phyloP scores from a whole-genome alignment of 2,888 invertebrate genomes.

The Euzetes globulus region DNA sequence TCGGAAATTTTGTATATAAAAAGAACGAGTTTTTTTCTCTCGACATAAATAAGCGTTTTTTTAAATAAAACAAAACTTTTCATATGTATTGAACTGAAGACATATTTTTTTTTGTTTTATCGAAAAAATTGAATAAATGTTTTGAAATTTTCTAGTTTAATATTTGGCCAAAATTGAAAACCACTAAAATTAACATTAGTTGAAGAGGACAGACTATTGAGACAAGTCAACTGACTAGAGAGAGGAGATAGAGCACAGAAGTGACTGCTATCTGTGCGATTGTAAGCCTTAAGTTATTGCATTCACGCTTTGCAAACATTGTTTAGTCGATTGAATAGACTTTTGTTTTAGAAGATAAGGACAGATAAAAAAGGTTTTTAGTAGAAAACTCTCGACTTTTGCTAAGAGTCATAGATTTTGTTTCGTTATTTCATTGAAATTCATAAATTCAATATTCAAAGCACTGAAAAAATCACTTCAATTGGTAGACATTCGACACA shows the following conservation, averaged over 20 bases:
- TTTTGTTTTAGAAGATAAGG: constrained; percentile 14
- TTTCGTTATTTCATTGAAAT: too few species aligned
- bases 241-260: neutral
- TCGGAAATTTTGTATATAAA: neutral
- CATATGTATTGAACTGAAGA: neutral
- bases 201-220: too few species aligned
- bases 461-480: too few species aligned
- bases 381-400: neutral
- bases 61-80: neutral
- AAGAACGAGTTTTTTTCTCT: neutral
- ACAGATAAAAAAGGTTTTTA: neutral
- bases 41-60: too few species aligned
- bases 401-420: neutral
- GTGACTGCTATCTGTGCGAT: neutral
- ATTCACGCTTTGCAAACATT: constrained; percentile 30
- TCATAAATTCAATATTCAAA: too few species aligned
- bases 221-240: neutral
- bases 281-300: constrained; percentile 23
- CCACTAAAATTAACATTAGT: too few species aligned
- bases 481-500: too few species aligned
- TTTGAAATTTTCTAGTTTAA: too few species aligned
- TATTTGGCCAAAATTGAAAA: too few species aligned
- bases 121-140: neutral
- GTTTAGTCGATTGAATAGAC: constrained; percentile 25
- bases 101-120: too few species aligned